Percentiles rank a stretch among this genome's conserved stretches.
These are phyloP conservation scores for Drosophila dunni DNA, from an alignment of 1,140 invertebrate species.

Conservation along the genomic window DNA sequence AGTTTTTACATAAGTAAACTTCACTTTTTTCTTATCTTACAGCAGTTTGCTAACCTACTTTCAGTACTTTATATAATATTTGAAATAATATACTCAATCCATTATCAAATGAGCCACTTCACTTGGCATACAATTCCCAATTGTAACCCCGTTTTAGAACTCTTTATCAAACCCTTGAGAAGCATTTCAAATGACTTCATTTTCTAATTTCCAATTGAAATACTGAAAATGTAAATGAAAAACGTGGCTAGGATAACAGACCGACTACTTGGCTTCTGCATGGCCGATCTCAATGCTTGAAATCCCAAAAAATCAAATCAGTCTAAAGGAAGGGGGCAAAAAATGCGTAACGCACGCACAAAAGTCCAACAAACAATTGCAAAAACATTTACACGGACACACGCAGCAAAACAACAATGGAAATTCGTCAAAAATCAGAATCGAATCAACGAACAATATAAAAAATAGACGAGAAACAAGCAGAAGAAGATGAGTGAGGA, in stretches of 20 bases:
- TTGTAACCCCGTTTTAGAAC: constrained; percentile 37
- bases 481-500: not conserved
- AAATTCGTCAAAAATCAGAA: constrained; percentile 80
- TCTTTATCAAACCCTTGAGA: constrained; percentile 55
- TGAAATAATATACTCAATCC: not conserved
- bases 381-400: constrained; percentile 75
- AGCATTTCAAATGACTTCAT: constrained; percentile 74
- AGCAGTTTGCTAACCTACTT: no score
- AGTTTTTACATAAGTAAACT: no score
- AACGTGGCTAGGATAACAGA: constrained; percentile 58
- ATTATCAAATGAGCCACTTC: constrained; percentile 51
- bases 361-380: constrained; percentile 79
- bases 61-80: not conserved
- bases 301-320: constrained; percentile 34
- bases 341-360: constrained; percentile 67
- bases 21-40: no score
- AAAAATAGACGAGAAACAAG: constrained; percentile 28
- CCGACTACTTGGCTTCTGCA: constrained; percentile 17
- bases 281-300: constrained; percentile 40
- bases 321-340: constrained; percentile 1
- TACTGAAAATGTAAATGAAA: constrained; percentile 68
- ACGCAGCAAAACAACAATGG: constrained; percentile 54
- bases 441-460: constrained; percentile 70
- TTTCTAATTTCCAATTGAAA: constrained; percentile 77
- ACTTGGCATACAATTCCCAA: constrained; percentile 27